phyloP scores from a whole-genome alignment of 2,113 vertebrate species.

The Corynorhinus townsendii region DNA sequence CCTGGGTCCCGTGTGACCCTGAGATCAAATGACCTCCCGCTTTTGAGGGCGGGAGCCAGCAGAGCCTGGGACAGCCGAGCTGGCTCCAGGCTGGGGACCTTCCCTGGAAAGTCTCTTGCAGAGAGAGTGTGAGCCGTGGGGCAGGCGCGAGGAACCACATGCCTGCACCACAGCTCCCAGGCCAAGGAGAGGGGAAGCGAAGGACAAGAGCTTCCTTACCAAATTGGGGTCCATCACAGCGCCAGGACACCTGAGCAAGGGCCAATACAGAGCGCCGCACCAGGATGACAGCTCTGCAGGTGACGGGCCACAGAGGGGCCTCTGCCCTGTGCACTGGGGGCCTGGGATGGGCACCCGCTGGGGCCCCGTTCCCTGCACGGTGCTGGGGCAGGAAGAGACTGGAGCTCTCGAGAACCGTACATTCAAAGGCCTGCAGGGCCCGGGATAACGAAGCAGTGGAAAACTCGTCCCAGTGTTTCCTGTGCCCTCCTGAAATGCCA shows the following conservation, averaged over 20 bases:
- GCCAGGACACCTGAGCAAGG: background rate
- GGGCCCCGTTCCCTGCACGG: background rate
- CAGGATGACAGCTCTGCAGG: background rate
- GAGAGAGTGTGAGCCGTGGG: background rate
- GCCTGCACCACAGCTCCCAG: background rate
- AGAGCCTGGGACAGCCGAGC: background rate
- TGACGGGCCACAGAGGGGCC: no score
- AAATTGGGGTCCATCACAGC: background rate
- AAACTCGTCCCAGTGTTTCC: background rate
- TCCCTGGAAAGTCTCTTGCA: background rate
- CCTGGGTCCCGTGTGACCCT: background rate
- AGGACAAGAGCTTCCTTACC: background rate
- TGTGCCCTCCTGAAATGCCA: background rate
- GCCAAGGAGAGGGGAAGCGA: background rate
- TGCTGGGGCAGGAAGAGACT: background rate
- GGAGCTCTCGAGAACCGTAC: background rate
- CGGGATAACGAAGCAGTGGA: background rate
- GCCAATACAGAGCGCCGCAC: rapidly evolving
- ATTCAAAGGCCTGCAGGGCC: background rate
- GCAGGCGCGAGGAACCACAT: background rate
- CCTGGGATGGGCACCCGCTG: background rate
- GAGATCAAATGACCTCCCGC: background rate
- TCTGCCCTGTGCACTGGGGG: background rate
- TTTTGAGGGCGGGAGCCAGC: background rate
- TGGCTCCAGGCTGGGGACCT: background rate